Evolutionary conservation across 2,113 vertebrate genomes (phyloP).

Genomic region (Cebidichthys violaceus): DNA sequence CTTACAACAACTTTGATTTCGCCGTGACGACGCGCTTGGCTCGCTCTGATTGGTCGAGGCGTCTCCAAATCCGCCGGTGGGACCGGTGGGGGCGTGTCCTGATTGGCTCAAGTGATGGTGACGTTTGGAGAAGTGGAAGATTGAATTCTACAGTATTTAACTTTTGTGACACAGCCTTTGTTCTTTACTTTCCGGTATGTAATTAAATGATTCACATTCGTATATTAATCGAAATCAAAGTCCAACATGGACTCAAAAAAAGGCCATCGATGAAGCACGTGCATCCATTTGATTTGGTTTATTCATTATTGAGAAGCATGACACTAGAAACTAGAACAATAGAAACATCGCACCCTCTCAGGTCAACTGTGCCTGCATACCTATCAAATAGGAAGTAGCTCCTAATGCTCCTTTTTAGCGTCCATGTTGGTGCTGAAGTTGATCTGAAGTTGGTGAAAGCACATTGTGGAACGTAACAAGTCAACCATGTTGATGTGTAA

Average conservation of each 20-base stretch:
- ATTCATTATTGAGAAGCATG: neutral
- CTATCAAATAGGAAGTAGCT: neutral
- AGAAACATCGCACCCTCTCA: neutral
- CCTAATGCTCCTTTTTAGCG: neutral
- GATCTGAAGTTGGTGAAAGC: neutral
- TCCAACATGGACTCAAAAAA: neutral
- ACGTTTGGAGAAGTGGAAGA: neutral
- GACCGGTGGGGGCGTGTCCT: neutral
- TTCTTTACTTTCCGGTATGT: neutral
- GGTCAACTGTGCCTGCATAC: neutral
- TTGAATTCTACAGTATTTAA: neutral
- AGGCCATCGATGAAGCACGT: neutral
- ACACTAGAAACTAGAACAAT: neutral
- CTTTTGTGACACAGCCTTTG: neutral
- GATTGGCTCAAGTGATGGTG: constrained; percentile 55
- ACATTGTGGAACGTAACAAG: constrained; percentile 13
- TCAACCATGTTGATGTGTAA: neutral
- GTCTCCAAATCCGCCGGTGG: neutral
- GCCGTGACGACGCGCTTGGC: constrained; percentile 22
- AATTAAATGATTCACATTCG: neutral
- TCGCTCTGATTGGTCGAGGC: constrained; percentile 65
- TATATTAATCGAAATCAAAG: neutral
- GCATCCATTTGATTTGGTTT: neutral
- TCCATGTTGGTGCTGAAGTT: neutral
- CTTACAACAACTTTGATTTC: constrained; percentile 79